Base-by-base conservation (phyloP, 2,888 invertebrate species). In the Leptopilina myrica region DNA sequence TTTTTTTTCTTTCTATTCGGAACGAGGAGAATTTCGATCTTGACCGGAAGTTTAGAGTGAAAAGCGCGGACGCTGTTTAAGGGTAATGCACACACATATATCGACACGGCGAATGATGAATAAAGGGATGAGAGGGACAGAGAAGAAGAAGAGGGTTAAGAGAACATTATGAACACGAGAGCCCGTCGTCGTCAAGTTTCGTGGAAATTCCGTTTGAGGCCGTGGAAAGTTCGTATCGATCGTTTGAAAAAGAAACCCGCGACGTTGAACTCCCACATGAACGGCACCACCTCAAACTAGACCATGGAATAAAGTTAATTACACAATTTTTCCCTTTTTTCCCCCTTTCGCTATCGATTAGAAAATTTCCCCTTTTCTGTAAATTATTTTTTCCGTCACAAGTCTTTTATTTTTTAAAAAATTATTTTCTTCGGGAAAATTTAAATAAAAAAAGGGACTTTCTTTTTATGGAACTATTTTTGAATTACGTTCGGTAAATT, bases 41-140 rank as follows among this genome's bases (percentile, higher is more conserved):
- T 80, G 67, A 46, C 67, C 76, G 56, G 76, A 78, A 69, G 69
- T 69, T 4, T 33, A 33, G 33, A 65, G 66, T 65, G 78, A 76
- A 66, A 79, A 77, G 82, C 82, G 79, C 79, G 80, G 73, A 79
- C 82, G 80, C 80, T 75, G 76, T 80, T 82, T 76, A 76, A 69
- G 15, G 77, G 65, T 46, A 33, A n/a, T n/a, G 73, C 43, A 43
- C 43, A 43, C 8, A 43, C 8, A 43, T 0, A 43, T 5, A 43
- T 5, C 5, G 7, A 43, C 6, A 43, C 6, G 43, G 43, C 5
- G 43, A 43, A 7, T 6, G 69, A 26, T 53, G 69, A 69, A 53
- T 26, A 56, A 64, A 46, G n/a, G 67, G 40, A 20, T 49, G 33
- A 77, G 66, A 46, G 67, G 40, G 11, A 11, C 15, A 33, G 62